These are phyloP conservation scores for Philopedon plagiatum DNA, from an alignment of 2,888 invertebrate species.

Conservation along the genomic window DNA sequence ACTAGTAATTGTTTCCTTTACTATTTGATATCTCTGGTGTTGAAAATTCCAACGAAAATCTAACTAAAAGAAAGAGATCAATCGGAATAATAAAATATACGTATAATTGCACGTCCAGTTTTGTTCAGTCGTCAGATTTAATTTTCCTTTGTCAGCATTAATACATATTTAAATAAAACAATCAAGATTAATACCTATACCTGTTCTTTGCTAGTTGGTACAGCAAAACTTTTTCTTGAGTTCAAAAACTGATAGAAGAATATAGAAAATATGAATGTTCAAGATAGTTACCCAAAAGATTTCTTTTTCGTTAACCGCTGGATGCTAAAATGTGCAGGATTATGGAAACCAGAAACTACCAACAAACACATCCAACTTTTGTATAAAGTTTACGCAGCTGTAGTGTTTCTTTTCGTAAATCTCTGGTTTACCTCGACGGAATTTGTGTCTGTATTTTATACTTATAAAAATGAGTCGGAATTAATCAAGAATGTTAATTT, in stretches of 20 bases:
- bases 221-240: not conserved
- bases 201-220: not conserved
- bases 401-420: constrained; percentile 61
- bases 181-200: not conserved
- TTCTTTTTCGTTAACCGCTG: constrained; percentile 61
- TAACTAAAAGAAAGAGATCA: not conserved
- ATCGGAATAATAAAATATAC: constrained; percentile 16
- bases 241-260: not conserved
- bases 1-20: not conserved
- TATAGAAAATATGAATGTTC: not conserved
- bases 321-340: constrained; percentile 60
- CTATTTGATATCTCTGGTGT: not conserved
- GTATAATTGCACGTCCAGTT: not conserved
- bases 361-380: constrained; percentile 51
- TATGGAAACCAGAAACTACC: constrained; percentile 60
- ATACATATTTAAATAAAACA: constrained; percentile 1
- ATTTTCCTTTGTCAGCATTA: not conserved
- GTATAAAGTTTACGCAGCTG: constrained; percentile 58
- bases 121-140: not conserved
- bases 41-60: constrained; percentile 2
- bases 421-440: constrained; percentile 61
- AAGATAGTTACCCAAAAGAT: constrained; percentile 52
- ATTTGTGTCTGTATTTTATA: constrained; percentile 60
- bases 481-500: constrained; percentile 64
- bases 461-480: constrained; percentile 57